Evolutionary conservation across 2,797 vertebrate species (phyloP).

Genomic region (Eupleurogrammus muticus): DNA sequence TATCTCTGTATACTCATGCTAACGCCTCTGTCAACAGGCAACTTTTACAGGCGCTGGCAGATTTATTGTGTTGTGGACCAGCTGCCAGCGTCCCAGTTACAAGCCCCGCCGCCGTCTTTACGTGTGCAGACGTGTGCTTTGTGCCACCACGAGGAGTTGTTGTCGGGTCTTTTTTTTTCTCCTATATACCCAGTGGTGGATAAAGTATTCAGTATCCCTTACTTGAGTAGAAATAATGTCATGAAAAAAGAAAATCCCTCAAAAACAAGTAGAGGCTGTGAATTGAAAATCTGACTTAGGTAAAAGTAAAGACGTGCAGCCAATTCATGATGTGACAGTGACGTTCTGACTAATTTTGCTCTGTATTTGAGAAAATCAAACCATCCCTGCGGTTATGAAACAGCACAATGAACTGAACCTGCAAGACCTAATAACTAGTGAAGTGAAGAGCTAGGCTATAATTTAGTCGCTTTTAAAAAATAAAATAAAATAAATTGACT

Average conservation of each 20-base stretch:
- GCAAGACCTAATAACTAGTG: neutral
- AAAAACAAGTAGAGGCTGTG: too few species aligned
- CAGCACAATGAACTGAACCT: neutral
- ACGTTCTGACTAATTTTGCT: neutral
- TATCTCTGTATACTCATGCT: constrained; percentile 69
- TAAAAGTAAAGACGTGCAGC: too few species aligned
- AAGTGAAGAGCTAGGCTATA: neutral
- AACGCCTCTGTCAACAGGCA: constrained; percentile 68
- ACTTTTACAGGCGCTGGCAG: constrained; percentile 65
- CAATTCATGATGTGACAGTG: neutral
- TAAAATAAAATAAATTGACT: too few species aligned
- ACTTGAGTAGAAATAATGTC: too few species aligned
- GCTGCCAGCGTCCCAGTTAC: constrained; percentile 74
- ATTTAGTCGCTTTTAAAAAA: neutral
- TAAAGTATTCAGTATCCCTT: too few species aligned
- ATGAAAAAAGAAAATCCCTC: too few species aligned
- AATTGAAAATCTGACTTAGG: too few species aligned
- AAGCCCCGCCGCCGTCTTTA: constrained; percentile 54
- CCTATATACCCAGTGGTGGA: neutral
- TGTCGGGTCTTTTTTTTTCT: neutral
- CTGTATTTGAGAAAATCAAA: neutral
- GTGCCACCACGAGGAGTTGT: constrained; percentile 18
- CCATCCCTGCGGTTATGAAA: neutral
- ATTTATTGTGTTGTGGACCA: constrained; percentile 67
- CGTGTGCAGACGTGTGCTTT: constrained; percentile 33